Evolutionary conservation across 2,888 invertebrate genomes (phyloP).

Genomic region (Macrophya alboannulata): DNA sequence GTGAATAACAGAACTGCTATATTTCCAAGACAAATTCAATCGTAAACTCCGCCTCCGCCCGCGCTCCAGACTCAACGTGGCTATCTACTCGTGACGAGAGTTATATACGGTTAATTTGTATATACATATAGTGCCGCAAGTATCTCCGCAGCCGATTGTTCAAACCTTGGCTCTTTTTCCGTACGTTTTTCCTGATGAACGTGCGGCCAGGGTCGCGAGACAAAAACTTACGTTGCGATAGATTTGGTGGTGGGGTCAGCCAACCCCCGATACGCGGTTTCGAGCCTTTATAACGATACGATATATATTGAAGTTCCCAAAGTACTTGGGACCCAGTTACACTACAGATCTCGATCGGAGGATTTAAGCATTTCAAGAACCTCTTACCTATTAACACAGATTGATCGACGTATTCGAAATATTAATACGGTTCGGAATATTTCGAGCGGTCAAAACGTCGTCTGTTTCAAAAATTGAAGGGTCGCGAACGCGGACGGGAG

Average conservation of each 20-base stretch:
- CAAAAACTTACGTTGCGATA: slow-evolving; percentile 20
- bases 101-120: neutral
- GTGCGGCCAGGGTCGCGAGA: slow-evolving; percentile 47
- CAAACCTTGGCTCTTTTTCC: slow-evolving; percentile 48
- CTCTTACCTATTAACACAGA: neutral
- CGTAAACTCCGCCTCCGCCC: neutral
- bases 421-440: neutral
- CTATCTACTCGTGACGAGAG: neutral
- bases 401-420: neutral
- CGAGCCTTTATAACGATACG: neutral
- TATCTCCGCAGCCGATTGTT: slow-evolving; percentile 16
- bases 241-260: slow-evolving; percentile 45
- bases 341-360: neutral
- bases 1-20: neutral
- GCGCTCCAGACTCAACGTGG: neutral
- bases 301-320: slow-evolving; percentile 43
- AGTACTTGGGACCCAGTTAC: slow-evolving; percentile 13
- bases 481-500: slow-evolving; percentile 21
- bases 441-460: slow-evolving; percentile 41
- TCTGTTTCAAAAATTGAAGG: neutral
- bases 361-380: neutral
- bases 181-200: slow-evolving; percentile 30
- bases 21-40: neutral
- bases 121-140: neutral
- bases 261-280: slow-evolving; percentile 37